A percentile compares a stretch with the other conserved stretches of the same genome.
phyloP scores from a whole-genome alignment of 2,113 vertebrate genomes.

The Cottus gobio region DNA sequence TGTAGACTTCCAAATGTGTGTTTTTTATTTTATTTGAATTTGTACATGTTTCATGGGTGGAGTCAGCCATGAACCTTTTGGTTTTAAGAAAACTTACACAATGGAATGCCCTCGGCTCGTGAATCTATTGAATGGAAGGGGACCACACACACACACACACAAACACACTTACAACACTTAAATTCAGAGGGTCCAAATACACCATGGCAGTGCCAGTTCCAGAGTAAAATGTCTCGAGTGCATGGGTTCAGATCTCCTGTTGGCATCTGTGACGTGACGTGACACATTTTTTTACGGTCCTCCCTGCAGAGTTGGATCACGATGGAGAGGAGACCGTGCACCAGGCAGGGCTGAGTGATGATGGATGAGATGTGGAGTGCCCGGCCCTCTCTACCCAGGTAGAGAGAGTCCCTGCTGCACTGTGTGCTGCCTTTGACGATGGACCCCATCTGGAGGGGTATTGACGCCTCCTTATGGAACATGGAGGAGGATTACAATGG shows the following conservation, averaged over 20 bases:
- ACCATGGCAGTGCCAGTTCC: neutral
- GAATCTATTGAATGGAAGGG: neutral
- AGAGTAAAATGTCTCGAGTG: slow-evolving; percentile 32
- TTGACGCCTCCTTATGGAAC: slow-evolving; percentile 76
- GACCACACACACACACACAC: neutral
- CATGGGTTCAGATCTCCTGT: slow-evolving; percentile 41
- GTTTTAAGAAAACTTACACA: neutral
- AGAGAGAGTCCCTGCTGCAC: slow-evolving; percentile 66
- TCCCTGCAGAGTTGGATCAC: slow-evolving; percentile 66
- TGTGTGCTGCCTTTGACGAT: slow-evolving; percentile 75
- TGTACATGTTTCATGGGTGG: neutral
- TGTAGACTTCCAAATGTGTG: neutral
- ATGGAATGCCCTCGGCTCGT: neutral
- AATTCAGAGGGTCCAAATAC: slow-evolving; percentile 23
- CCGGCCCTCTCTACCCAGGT: slow-evolving; percentile 68
- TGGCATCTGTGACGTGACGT: slow-evolving; percentile 59
- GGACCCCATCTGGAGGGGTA: slow-evolving; percentile 80
- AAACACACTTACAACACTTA: slow-evolving; percentile 22
- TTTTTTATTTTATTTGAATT: slow-evolving; percentile 20
- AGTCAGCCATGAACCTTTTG: neutral
- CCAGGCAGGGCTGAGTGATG: slow-evolving; percentile 67
- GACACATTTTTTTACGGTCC: slow-evolving; percentile 67
- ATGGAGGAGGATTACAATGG: slow-evolving; percentile 80
- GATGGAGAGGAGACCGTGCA: slow-evolving; percentile 66
- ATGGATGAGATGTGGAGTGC: slow-evolving; percentile 79